These are phyloP conservation scores for Oncorhynchus masou DNA, from an alignment of 2,113 vertebrate genomes.

Conservation along the genomic window DNA sequence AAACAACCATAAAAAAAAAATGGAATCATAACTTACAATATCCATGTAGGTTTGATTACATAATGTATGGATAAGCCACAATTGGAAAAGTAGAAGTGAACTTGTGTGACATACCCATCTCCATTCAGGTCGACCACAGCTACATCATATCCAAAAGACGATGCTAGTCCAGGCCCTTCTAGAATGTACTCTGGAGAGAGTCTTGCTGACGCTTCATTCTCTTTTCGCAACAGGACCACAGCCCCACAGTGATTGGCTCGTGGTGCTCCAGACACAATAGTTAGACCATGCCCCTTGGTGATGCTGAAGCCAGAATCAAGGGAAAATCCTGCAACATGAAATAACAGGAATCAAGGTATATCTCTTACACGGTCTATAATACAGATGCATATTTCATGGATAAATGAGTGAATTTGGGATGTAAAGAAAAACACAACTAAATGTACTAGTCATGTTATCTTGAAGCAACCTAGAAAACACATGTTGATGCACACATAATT, in stretches of 20 bases:
- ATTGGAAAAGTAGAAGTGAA: neutral
- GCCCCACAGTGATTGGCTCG: conserved; percentile 93
- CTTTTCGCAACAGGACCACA: conserved; percentile 85
- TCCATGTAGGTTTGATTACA: neutral
- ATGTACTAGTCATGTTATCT: neutral
- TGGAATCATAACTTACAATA: neutral
- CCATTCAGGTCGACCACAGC: conserved; percentile 92
- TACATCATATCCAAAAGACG: conserved; percentile 95
- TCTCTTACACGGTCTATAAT: neutral
- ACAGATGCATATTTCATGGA: neutral
- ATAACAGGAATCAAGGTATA: neutral
- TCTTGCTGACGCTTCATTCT: conserved; percentile 62
- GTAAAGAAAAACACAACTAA: neutral
- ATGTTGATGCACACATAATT: neutral
- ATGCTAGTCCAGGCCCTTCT: conserved; percentile 88
- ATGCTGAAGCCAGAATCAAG: conserved; percentile 90
- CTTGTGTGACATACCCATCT: conserved; percentile 78
- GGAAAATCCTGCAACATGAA: conserved; percentile 84
- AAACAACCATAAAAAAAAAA: neutral
- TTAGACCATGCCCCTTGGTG: conserved; percentile 76
- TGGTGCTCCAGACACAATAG: conserved; percentile 93
- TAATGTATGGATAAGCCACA: neutral
- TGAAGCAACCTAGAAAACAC: neutral
- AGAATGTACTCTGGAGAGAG: conserved; percentile 82
- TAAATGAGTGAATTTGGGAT: neutral